Evolutionary conservation across 2,797 vertebrate genomes (phyloP).

Genomic region (Falco novaeseelandiae): DNA sequence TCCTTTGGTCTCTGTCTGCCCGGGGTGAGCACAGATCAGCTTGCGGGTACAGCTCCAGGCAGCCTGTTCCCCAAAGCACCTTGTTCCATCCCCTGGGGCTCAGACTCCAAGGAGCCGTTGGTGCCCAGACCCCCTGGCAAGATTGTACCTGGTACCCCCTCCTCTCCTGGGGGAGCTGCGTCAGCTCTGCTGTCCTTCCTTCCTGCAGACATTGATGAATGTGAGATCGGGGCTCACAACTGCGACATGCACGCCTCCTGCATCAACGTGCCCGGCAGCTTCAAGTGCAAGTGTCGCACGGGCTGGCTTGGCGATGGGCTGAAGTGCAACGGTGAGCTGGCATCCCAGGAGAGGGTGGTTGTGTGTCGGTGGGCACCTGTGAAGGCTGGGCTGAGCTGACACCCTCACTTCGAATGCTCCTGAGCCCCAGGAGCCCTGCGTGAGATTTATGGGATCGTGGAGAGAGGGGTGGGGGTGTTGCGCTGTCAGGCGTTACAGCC

Average conservation of each 20-base stretch:
- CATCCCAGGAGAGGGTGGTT: rapidly evolving
- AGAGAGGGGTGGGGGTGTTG: not conserved
- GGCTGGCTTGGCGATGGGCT: constrained; percentile 93
- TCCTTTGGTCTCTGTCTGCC: not conserved
- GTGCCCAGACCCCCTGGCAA: not conserved
- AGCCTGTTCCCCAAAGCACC: not conserved
- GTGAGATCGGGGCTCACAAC: constrained; percentile 90
- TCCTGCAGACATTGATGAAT: constrained; percentile 89
- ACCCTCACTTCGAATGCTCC: not conserved
- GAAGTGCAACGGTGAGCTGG: constrained; percentile 88
- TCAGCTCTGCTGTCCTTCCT: not conserved
- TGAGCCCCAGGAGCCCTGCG: not conserved
- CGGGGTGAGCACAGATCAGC: not conserved
- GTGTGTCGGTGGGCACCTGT: not conserved
- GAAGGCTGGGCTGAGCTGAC: not conserved
- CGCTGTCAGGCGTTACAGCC: not conserved
- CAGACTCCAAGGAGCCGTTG: not conserved
- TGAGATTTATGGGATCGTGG: not conserved
- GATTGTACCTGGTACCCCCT: not conserved
- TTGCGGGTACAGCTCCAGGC: not conserved
- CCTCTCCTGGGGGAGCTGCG: not conserved
- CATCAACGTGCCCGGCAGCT: constrained; percentile 91
- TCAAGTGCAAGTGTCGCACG: constrained; percentile 90
- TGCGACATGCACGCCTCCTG: constrained; percentile 91
- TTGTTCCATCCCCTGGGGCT: not conserved